Evolutionary conservation across 2,888 invertebrate genomes (phyloP).

Genomic region (Stenichneumon culpator): DNA sequence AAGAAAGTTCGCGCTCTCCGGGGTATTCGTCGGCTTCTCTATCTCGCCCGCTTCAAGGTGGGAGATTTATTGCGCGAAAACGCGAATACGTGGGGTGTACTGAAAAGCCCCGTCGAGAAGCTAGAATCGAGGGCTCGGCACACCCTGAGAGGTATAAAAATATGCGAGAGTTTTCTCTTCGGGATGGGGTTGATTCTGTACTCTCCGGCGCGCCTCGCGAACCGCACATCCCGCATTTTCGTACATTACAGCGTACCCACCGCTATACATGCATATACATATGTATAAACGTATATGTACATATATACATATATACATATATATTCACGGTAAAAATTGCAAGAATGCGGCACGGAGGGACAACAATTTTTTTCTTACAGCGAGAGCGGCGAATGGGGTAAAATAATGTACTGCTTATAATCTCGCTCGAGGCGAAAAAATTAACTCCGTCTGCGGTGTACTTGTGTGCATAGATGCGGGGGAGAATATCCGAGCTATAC

Average conservation of each 20-base stretch:
- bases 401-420: conserved; percentile 27
- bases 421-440: conserved; percentile 18
- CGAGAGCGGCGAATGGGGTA: background rate
- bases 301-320: background rate
- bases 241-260: background rate
- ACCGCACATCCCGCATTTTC: conserved; percentile 29
- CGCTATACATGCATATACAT: background rate
- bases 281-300: too few species aligned
- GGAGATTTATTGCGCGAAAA: conserved; percentile 69
- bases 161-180: conserved; percentile 23
- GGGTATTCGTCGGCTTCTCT: conserved; percentile 39
- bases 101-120: conserved; percentile 61
- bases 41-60: conserved; percentile 12
- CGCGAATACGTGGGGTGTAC: conserved; percentile 61
- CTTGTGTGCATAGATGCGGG: background rate
- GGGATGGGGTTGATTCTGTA: conserved; percentile 40
- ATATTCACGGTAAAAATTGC: conserved; percentile 19
- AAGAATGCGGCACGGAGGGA: conserved; percentile 11
- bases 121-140: conserved; percentile 37
- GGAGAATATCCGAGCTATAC: conserved; percentile 6
- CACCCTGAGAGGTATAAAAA: background rate
- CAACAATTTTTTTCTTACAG: conserved; percentile 17
- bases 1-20: conserved; percentile 63
- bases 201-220: conserved; percentile 7
- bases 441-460: conserved; percentile 6